phyloP scores from a whole-genome alignment of 92 coral and sea anemone species.

The Diadumene lineata region DNA sequence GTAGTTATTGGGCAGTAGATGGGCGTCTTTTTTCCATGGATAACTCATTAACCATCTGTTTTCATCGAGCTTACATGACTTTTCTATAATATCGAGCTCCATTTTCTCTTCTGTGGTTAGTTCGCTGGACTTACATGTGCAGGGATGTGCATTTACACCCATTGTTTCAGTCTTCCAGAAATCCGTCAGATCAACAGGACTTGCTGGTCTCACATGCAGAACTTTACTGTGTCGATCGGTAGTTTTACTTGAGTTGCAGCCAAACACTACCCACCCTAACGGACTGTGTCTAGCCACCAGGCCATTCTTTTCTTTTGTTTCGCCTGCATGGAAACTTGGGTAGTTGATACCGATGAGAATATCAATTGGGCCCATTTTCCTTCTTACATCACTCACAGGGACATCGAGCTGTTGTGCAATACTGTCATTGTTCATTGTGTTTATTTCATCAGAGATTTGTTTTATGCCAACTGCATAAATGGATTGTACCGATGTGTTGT shows the following conservation, averaged over 20 bases:
- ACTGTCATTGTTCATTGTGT: conserved; percentile 6
- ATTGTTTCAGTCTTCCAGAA: conserved; percentile 60
- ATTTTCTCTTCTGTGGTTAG: conserved; percentile 30
- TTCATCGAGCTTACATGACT: conserved; percentile 36
- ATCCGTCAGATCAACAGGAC: conserved; percentile 44
- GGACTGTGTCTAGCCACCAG: conserved; percentile 49
- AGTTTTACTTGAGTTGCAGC: conserved; percentile 32
- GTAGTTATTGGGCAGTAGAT: conserved; percentile 26
- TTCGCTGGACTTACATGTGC: conserved; percentile 33
- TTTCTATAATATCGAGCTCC: conserved; percentile 23
- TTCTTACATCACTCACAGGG: conserved; percentile 3
- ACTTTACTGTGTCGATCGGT: conserved; percentile 5
- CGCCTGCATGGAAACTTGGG: conserved; percentile 63
- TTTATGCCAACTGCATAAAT: conserved; percentile 65
- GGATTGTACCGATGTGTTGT: conserved; percentile 12
- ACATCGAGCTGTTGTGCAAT: background rate
- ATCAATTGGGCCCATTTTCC: conserved; percentile 57
- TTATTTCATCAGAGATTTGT: conserved; percentile 47
- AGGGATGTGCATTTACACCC: conserved; percentile 48
- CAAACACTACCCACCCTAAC: conserved; percentile 66
- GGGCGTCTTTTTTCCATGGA: conserved; percentile 44
- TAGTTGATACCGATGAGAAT: conserved; percentile 67
- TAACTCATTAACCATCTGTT: conserved; percentile 50
- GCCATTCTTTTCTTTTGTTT: conserved; percentile 42
- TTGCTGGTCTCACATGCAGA: conserved; percentile 30